Base-by-base conservation (phyloP, 2,113 vertebrate species). In the Austrofundulus limnaeus region DNA sequence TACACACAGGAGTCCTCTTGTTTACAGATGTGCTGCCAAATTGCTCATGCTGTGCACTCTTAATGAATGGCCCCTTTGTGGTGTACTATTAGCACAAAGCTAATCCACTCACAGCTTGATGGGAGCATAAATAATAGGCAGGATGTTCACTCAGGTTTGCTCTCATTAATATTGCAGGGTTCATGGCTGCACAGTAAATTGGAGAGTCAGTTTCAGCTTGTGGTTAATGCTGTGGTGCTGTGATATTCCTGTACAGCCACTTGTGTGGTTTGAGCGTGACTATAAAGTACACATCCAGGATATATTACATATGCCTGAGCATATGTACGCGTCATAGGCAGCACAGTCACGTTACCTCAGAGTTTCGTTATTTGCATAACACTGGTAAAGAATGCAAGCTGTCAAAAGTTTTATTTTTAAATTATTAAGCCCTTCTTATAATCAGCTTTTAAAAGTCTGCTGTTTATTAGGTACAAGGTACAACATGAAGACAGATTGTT, bases 91-190 rank as follows among this genome's bases (percentile, higher is more conserved):
- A 83, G 81, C 68, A 62, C 70, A 83, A 80, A 85, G 69, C 77
- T 79, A 86, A 84, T 71, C 66, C 0, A 52, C 60, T 85, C 67
- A 66, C 78, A 85, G 85, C 79, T 70, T 83, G 82, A 75, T 63
- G 61, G 37, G 25, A 58, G 72, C 77, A 89, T 84, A 83, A 88
- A 88, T 81, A 88, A 72, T 73, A 78, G 61, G 66, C 75, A 76
- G 77, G 73, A 80, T 77, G 62, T 72, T 88, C 76, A 86, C 82
- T 88, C 77, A 86, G 74, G 72, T 87, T 75, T 82, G 71, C 59
- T 60, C 61, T 75, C 80, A 75, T 90, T 83, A 84, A 87, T 88
- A 84, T 88, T 87, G 72, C 75, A 88, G 60, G 66, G 77, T 47
- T 72, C 61, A 61, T 57, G 21, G 65, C 49, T 50, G 82, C 73